Evolutionary conservation across 1,140 invertebrate genomes (phyloP), one percentile per base, ranked within the genome.

Genomic region (Drosophila serrata): DNA sequence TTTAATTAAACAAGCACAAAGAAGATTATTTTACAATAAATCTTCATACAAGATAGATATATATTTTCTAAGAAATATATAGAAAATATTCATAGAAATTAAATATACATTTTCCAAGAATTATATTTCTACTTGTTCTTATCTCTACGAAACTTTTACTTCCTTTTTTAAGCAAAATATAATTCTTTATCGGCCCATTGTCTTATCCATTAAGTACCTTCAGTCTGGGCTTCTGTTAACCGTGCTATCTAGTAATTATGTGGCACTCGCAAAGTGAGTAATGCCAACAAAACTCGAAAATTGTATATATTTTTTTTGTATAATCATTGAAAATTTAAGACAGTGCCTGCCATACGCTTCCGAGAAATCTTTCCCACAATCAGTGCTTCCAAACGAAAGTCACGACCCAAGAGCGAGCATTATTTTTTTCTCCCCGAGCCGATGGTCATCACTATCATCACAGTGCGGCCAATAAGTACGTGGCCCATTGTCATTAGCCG

Each of bases 401-500:
- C 70, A 62, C 69, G 70, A 74, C 68, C 70, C 45, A 60, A 43
- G 24, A 43, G 24, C 11, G 33, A 17, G 48, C 61, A 65, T 46
- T 53, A 58, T 58, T 48, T 49, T 33, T 51, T 45, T 49, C 46
- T 45, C 33, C 24, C 43, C 33, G 35, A 68, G 31, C 43, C 33
- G 42, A 35, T 29, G 45, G 64, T 42, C 43, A 53, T n/a, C n/a
- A 53, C 46, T 68, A 55, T 69, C 37, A 73, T 72, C 27, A 49
- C 67, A 73, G 43, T 73, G 31, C 53, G 69, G 15, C 35, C 40
- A 35, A 56, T 56, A 75, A 75, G 29, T 56, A 75, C 70, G 73
- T 75, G 70, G 59, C 70, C 72, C 40, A 39, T 72, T 56, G 58
- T 56, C 73, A 81, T 65, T 62, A 65, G 79, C 82, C 81, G 60